phyloP scores from a whole-genome alignment of 2,888 invertebrate genomes.

The Acanthopleura granulata region DNA sequence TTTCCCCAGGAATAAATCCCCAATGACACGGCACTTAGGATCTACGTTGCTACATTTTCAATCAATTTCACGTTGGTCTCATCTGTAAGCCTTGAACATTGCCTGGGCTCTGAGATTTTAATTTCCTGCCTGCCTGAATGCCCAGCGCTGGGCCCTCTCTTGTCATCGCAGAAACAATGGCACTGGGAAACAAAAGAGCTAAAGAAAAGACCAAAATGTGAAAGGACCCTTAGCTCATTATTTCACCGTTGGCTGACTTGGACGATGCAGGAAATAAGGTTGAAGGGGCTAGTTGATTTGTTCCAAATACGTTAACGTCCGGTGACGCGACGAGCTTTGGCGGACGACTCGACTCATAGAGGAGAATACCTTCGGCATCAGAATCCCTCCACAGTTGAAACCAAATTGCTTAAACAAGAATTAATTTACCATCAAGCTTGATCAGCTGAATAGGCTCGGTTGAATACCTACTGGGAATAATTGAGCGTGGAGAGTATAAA shows the following conservation, averaged over 20 bases:
- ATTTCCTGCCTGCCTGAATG: conserved; percentile 9
- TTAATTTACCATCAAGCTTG: neutral
- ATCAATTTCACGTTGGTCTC: conserved; percentile 10
- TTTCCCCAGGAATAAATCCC: neutral
- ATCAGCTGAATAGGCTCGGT: neutral
- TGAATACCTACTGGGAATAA: too few relatives aligned
- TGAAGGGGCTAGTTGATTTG: neutral
- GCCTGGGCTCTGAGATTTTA: neutral
- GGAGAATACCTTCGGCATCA: neutral
- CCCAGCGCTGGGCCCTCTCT: neutral
- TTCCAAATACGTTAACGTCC: neutral
- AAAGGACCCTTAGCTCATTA: neutral
- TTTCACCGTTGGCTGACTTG: neutral
- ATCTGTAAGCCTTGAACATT: neutral
- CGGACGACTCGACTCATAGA: too few relatives aligned
- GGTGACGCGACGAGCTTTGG: neutral
- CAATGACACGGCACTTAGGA: neutral
- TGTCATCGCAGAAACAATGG: conserved; percentile 11
- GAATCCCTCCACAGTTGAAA: neutral
- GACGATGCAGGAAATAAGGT: conserved; percentile 1
- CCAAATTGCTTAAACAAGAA: neutral
- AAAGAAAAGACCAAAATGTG: conserved; percentile 16
- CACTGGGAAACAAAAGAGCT: neutral
- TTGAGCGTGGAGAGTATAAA: too few relatives aligned
- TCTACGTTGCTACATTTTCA: neutral